phyloP scores from a whole-genome alignment of 2,888 invertebrate genomes.

The Laothoe populi region DNA sequence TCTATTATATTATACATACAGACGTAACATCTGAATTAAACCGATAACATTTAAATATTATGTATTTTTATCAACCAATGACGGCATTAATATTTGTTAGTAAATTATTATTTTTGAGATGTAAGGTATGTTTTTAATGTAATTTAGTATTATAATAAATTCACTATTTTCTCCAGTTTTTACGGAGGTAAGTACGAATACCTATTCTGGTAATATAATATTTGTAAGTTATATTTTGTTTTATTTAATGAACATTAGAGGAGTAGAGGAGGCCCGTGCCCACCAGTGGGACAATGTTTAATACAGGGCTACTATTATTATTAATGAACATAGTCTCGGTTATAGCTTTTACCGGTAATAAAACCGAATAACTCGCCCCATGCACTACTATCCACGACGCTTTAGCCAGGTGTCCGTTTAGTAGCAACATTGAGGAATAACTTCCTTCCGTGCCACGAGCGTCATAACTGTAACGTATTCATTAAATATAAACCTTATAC shows the following conservation, averaged over 20 bases:
- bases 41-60: background rate
- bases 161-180: conserved; percentile 61
- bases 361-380: conserved; percentile 13
- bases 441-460: conserved; percentile 54
- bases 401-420: conserved; percentile 39
- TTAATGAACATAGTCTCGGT: conserved; percentile 33
- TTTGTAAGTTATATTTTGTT: conserved; percentile 54
- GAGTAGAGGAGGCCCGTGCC: no score
- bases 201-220: conserved; percentile 78
- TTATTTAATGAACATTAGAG: no score
- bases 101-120: conserved; percentile 84
- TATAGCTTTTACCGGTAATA: conserved; percentile 18
- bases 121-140: conserved; percentile 69
- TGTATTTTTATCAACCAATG: conserved; percentile 17
- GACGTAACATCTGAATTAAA: background rate
- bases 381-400: conserved; percentile 12
- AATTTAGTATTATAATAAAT: conserved; percentile 24
- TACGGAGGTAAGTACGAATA: conserved; percentile 69
- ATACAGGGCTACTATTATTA: no score
- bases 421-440: conserved; percentile 54
- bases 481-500: conserved; percentile 45
- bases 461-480: conserved; percentile 26
- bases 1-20: background rate
- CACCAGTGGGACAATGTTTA: no score
- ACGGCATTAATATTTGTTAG: conserved; percentile 42